Conservation (phyloP, 2,113 vertebrate genomes). For the Abramis brama region DNA sequence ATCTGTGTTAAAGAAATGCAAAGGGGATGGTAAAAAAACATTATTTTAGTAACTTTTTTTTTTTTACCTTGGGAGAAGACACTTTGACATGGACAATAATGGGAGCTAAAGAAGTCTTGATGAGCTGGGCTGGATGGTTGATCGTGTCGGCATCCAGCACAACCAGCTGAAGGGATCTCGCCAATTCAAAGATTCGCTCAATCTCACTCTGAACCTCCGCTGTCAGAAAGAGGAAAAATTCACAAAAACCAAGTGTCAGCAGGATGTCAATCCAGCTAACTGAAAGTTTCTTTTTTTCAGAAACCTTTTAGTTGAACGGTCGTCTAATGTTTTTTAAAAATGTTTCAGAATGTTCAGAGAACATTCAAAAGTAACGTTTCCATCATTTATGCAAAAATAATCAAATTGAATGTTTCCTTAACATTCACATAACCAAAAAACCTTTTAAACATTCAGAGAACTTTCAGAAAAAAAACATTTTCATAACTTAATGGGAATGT, state of each 20-base stretch:
- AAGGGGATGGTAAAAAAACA: background rate
- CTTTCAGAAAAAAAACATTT: too few species aligned
- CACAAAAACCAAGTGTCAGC: too few species aligned
- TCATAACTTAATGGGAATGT: too few species aligned
- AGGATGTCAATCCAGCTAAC: background rate
- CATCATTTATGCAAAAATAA: too few species aligned
- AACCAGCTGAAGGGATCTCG: constrained; percentile 93
- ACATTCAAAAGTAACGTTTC: too few species aligned
- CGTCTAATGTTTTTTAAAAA: too few species aligned
- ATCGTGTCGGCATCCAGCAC: constrained; percentile 97
- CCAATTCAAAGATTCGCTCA: constrained; percentile 96
- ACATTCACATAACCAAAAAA: too few species aligned
- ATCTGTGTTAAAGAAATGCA: background rate
- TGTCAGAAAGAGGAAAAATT: constrained; percentile 63
- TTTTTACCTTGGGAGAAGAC: constrained; percentile 92
- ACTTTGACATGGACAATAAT: constrained; percentile 98
- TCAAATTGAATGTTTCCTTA: too few species aligned
- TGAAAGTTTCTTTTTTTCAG: too few species aligned
- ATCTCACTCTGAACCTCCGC: constrained; percentile 99
- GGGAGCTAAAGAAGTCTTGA: constrained; percentile 97
- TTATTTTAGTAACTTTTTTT: background rate
- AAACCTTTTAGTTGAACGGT: too few species aligned
- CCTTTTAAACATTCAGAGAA: too few species aligned
- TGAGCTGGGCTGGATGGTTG: constrained; percentile 95
- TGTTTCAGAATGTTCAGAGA: too few species aligned